Percentiles rank a stretch among this genome's conserved stretches.
phyloP scores from a whole-genome alignment of 2,113 vertebrate species.

The Butastur rufipennis region DNA sequence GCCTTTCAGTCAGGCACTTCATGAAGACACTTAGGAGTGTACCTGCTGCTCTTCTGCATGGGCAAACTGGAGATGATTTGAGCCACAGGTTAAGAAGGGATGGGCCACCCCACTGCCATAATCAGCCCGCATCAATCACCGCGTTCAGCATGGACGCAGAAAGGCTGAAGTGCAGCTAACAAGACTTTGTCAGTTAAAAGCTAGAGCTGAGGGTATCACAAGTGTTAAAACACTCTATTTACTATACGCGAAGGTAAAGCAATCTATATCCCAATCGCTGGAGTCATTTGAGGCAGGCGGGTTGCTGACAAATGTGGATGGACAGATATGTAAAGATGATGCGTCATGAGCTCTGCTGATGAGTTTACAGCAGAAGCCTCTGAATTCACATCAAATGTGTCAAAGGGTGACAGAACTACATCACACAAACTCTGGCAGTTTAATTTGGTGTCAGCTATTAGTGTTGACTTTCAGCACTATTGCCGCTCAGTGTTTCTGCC shows the following conservation, averaged over 20 bases:
- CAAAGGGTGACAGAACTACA: conserved; percentile 70
- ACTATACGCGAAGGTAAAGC: conserved; percentile 23
- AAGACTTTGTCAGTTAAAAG: conserved; percentile 30
- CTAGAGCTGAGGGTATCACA: conserved; percentile 11
- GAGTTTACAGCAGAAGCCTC: conserved; percentile 67
- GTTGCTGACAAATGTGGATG: conserved; percentile 67
- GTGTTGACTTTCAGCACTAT: conserved; percentile 68
- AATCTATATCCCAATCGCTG: conserved; percentile 55
- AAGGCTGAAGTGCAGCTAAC: conserved; percentile 29
- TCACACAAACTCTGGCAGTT: conserved; percentile 71
- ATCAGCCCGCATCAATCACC: conserved; percentile 41
- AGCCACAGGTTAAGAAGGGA: background rate
- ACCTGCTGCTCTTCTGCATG: conserved; percentile 49
- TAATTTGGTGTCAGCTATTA: conserved; percentile 77
- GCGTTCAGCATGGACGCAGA: background rate
- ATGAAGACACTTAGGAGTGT: conserved; percentile 18
- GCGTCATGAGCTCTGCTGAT: conserved; percentile 63
- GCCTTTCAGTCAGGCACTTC: conserved; percentile 52
- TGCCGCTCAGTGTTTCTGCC: conserved; percentile 68
- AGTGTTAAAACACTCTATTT: conserved; percentile 55
- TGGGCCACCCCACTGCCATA: conserved; percentile 14
- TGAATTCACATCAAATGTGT: conserved; percentile 70
- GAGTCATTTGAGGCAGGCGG: conserved; percentile 16
- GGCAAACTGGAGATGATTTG: conserved; percentile 27
- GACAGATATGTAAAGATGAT: conserved; percentile 76